phyloP scores from a whole-genome alignment of 2,113 vertebrate species.

The Microcebus tavaratra region DNA sequence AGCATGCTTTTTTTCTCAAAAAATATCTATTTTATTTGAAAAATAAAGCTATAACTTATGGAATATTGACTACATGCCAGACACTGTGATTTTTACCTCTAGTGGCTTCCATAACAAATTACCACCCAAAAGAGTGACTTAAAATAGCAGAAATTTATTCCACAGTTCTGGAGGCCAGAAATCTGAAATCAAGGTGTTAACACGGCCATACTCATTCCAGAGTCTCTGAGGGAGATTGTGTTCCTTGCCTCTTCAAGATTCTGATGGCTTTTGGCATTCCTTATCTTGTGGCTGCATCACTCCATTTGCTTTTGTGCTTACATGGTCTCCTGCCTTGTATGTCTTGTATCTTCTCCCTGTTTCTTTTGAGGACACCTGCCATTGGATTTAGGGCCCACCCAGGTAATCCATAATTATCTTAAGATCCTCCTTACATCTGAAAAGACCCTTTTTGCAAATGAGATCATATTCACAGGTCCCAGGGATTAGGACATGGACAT shows the following conservation, averaged over 20 bases:
- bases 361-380: neutral
- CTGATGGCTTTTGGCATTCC: neutral
- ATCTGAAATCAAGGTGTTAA: neutral
- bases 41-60: neutral
- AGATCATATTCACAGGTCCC: neutral
- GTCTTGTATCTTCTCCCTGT: neutral
- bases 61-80: neutral
- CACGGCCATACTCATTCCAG: neutral
- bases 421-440: neutral
- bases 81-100: neutral
- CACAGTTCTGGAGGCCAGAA: neutral
- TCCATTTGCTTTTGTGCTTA: neutral
- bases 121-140: neutral
- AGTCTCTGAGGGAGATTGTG: neutral
- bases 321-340: neutral
- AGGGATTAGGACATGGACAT: neutral
- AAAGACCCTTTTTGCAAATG: neutral
- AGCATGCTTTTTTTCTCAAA: neutral
- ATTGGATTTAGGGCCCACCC: neutral
- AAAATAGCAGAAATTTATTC: neutral
- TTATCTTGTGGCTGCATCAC: accelerated
- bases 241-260: neutral
- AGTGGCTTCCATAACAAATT: neutral
- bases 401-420: neutral
- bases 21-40: neutral